Conservation (phyloP, 2,888 invertebrate species). For the Cheilosia urbana region DNA sequence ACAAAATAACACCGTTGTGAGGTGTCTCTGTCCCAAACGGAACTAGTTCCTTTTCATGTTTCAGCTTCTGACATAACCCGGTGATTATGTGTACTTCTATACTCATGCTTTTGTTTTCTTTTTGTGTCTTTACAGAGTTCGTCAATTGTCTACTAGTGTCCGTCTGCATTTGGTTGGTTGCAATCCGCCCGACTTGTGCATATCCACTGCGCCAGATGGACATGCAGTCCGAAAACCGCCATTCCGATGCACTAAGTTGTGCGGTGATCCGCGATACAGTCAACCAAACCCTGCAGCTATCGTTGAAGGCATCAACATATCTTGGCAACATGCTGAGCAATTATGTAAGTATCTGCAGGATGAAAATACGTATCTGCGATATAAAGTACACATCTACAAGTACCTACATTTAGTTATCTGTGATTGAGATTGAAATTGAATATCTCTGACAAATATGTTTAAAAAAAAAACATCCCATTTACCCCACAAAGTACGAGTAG, state of each 20-base stretch:
- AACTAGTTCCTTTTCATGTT: neutral
- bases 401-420: no score
- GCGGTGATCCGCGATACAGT: conserved; percentile 26
- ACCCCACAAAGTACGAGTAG: conserved; percentile 7
- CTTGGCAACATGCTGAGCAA: conserved; percentile 11
- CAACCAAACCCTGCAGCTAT: conserved; percentile 14
- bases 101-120: neutral
- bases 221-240: conserved; percentile 19
- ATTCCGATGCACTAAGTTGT: conserved; percentile 35
- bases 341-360: conserved; percentile 45
- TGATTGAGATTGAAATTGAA: no score
- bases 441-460: no score
- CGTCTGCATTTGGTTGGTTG: conserved; percentile 53
- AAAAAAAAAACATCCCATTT: neutral
- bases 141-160: conserved; percentile 41
- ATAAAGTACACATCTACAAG: no score
- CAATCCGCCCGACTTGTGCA: conserved; percentile 40
- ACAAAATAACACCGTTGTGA: conserved; percentile 6
- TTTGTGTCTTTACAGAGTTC: conserved; percentile 37
- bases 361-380: neutral
- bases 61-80: neutral
- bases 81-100: neutral
- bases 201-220: conserved; percentile 21
- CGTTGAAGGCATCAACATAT: neutral
- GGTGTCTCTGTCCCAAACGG: conserved; percentile 6